A percentile compares a stretch with the other conserved stretches of the same genome.
These are phyloP conservation scores for Calosoma granatense DNA, from an alignment of 1,140 invertebrate species.

Conservation along the genomic window DNA sequence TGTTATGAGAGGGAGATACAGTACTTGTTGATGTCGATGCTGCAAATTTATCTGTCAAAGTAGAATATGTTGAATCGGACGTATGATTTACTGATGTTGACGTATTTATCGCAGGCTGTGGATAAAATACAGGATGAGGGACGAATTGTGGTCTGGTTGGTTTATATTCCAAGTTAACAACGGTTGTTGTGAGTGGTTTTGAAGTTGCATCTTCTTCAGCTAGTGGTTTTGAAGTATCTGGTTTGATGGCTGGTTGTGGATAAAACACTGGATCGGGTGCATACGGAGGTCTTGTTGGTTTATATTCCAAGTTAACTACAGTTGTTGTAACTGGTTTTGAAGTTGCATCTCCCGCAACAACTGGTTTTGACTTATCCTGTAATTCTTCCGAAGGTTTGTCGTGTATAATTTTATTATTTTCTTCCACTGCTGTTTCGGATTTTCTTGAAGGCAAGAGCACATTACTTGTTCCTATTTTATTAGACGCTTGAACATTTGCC, in stretches of 20 bases:
- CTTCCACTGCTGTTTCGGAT: no score
- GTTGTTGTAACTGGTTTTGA: neutral
- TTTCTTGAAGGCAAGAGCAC: no score
- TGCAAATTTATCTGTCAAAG: neutral
- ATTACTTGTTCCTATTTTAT: no score
- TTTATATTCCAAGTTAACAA: neutral
- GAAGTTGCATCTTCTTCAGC: neutral
- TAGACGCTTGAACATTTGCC: no score
- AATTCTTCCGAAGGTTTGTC: no score
- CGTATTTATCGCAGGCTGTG: neutral
- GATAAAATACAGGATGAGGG: neutral
- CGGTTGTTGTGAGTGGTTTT: neutral
- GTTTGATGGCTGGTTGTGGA: neutral
- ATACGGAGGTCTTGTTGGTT: neutral
- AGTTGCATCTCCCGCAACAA: neutral
- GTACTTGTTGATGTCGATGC: neutral
- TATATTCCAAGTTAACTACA: neutral
- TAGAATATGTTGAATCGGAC: neutral
- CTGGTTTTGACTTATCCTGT: neutral
- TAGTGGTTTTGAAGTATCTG: neutral
- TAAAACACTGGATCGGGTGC: neutral
- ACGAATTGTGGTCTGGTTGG: neutral
- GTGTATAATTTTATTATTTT: no score
- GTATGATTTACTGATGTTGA: neutral
- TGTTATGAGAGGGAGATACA: no score